Conservation (phyloP, 2,888 invertebrate genomes). For the Anagyrus pseudococci region DNA sequence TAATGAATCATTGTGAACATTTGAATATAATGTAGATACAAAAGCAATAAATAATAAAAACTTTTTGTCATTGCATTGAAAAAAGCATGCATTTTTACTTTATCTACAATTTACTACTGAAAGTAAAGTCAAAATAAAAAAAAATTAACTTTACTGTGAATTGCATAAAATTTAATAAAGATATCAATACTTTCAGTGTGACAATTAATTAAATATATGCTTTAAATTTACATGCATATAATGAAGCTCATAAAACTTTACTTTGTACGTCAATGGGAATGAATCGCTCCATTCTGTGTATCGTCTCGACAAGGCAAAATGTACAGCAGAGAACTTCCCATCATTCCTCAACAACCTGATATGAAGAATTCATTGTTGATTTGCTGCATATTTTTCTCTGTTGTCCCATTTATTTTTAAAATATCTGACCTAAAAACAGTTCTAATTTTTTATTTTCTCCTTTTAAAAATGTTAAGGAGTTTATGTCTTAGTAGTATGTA, state of each 20-base stretch:
- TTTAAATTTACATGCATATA: slow-evolving; percentile 33
- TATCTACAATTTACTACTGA: neutral
- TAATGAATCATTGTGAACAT: too few relatives aligned
- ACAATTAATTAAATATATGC: neutral
- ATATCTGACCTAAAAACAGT: slow-evolving; percentile 36
- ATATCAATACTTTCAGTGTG: neutral
- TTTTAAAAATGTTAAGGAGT: neutral
- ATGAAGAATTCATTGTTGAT: slow-evolving; percentile 29
- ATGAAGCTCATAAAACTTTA: slow-evolving; percentile 29
- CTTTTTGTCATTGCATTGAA: too few relatives aligned
- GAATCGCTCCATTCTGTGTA: slow-evolving; percentile 39
- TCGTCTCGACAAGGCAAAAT: slow-evolving; percentile 32
- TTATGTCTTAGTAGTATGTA: neutral
- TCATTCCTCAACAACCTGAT: slow-evolving; percentile 39
- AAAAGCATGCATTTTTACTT: neutral
- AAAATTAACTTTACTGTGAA: neutral
- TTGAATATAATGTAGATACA: too few relatives aligned
- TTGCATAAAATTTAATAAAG: neutral
- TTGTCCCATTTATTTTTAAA: slow-evolving; percentile 29
- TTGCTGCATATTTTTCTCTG: slow-evolving; percentile 33
- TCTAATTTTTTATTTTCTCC: slow-evolving; percentile 5
- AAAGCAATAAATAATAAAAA: too few relatives aligned
- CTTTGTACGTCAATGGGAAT: slow-evolving; percentile 39
- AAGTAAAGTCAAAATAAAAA: neutral
- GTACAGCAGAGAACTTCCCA: slow-evolving; percentile 34